Conservation (phyloP, 2,113 vertebrate genomes). For the Melanotaenia duboulayi region DNA sequence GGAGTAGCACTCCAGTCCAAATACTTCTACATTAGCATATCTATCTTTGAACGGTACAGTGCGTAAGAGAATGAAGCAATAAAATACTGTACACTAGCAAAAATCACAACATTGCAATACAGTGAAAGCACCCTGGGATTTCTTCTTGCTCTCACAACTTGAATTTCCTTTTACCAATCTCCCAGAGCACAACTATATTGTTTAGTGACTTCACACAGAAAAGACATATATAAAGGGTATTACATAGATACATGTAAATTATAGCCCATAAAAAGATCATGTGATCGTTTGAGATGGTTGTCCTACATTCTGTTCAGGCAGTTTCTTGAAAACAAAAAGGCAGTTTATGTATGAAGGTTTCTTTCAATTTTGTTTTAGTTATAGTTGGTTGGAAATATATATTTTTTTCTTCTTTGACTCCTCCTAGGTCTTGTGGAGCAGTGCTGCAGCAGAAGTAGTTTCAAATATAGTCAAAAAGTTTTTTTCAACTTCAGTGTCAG, state of each 20-base stretch:
- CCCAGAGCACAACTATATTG: conserved; percentile 47
- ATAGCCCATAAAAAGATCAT: conserved; percentile 11
- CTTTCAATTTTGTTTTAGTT: too few relatives aligned
- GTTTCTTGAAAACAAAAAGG: background rate
- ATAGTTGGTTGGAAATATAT: background rate
- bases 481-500: too few relatives aligned
- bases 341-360: background rate
- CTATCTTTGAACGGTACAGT: conserved; percentile 57
- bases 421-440: background rate
- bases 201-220: conserved; percentile 33
- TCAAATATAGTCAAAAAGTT: too few relatives aligned
- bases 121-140: conserved; percentile 59
- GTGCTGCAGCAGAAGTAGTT: too few relatives aligned
- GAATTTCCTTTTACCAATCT: conserved; percentile 66
- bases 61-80: conserved; percentile 30
- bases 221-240: background rate
- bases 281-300: background rate
- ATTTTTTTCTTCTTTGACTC: conserved; percentile 3
- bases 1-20: conserved; percentile 35
- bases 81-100: conserved; percentile 38
- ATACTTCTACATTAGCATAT: conserved; percentile 66
- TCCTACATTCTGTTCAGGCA: background rate
- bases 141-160: conserved; percentile 44
- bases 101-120: conserved; percentile 58
- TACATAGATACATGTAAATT: conserved; percentile 1